Evolutionary conservation across 2,888 invertebrate genomes (phyloP).

Genomic region (Ichneumoninae sp.): DNA sequence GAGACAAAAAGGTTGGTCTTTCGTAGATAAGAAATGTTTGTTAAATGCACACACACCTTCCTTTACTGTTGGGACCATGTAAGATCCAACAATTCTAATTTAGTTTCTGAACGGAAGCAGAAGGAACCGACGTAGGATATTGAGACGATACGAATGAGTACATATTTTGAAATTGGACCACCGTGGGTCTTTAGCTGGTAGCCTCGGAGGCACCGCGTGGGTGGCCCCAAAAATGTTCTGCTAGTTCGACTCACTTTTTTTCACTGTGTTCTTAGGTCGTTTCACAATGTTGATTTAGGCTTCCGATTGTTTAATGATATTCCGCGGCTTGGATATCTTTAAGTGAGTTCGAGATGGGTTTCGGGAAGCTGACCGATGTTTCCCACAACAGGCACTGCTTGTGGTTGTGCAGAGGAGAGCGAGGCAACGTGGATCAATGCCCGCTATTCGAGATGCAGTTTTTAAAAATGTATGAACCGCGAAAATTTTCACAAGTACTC

Average conservation of each 20-base stretch:
- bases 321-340: constrained; percentile 53
- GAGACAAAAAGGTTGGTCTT: too few relatives aligned
- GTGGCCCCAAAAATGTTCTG: constrained; percentile 72
- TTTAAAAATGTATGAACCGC: constrained; percentile 24
- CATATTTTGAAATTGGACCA: constrained; percentile 72
- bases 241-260: constrained; percentile 63
- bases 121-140: constrained; percentile 27
- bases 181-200: constrained; percentile 61
- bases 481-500: constrained; percentile 33
- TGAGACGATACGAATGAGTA: constrained; percentile 31
- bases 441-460: not conserved
- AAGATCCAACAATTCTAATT: not conserved
- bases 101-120: constrained; percentile 32
- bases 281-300: constrained; percentile 74
- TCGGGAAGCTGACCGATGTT: constrained; percentile 27
- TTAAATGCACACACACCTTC: too few relatives aligned
- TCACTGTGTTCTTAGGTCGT: constrained; percentile 62
- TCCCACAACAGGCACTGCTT: constrained; percentile 24
- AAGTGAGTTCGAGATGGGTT: constrained; percentile 47
- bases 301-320: constrained; percentile 74
- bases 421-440: not conserved
- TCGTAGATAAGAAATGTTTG: too few relatives aligned
- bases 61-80: not conserved
- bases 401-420: not conserved
- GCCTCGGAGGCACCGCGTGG: constrained; percentile 67